These are phyloP conservation scores for Crematogaster levior DNA, from an alignment of 2,888 invertebrate species.

Conservation along the genomic window DNA sequence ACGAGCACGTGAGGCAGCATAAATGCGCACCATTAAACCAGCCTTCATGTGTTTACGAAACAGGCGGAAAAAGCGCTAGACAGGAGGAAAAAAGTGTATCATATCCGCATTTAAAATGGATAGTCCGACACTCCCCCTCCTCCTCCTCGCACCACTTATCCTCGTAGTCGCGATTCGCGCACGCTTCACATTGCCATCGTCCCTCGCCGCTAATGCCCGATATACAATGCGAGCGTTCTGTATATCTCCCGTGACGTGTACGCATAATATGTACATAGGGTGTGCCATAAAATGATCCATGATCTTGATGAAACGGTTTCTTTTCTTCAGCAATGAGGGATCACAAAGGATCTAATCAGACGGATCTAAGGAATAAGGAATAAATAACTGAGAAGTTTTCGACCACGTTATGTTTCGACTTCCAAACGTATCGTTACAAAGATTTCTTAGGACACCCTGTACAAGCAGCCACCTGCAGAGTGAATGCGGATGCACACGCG, in stretches of 20 bases:
- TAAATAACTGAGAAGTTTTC: neutral
- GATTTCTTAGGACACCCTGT: constrained; percentile 12
- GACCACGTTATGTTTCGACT: neutral
- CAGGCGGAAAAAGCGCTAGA: constrained; percentile 25
- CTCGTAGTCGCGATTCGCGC: constrained; percentile 53
- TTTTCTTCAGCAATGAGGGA: neutral
- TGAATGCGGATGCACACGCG: constrained; percentile 49
- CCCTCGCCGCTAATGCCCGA: constrained; percentile 24
- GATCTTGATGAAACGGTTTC: neutral
- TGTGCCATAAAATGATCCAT: neutral
- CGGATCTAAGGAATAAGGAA: neutral
- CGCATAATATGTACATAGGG: neutral
- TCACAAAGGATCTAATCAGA: no score
- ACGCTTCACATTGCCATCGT: constrained; percentile 48
- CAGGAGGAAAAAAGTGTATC: constrained; percentile 37
- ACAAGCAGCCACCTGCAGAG: constrained; percentile 45
- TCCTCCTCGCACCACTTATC: constrained; percentile 64
- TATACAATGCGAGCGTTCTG: constrained; percentile 1
- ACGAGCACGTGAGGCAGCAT: constrained; percentile 71
- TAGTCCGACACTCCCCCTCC: neutral
- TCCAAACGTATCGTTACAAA: neutral
- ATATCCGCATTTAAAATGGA: constrained; percentile 60
- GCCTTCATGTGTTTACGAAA: constrained; percentile 49
- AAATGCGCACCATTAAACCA: constrained; percentile 71
- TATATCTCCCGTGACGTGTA: neutral